These are phyloP conservation scores for Caenorhabditis virilis DNA, from an alignment of 2,888 invertebrate genomes.

Conservation along the genomic window DNA sequence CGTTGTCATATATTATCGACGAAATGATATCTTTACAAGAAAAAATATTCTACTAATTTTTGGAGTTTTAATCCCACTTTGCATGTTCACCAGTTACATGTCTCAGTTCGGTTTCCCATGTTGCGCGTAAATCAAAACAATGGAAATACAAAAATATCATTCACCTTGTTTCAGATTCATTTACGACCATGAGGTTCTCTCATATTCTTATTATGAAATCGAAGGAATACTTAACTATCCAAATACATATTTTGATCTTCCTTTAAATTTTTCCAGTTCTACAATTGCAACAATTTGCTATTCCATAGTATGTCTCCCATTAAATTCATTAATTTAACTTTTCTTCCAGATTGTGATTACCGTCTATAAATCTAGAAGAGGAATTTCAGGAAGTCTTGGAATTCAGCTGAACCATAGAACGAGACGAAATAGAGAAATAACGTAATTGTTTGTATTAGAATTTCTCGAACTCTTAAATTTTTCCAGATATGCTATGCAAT, in stretches of 20 bases:
- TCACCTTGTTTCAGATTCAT: slow-evolving; percentile 37
- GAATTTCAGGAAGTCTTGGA: slow-evolving; percentile 11
- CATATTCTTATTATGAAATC: slow-evolving; percentile 37
- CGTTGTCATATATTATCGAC: slow-evolving; percentile 35
- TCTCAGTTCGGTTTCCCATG: slow-evolving; percentile 44
- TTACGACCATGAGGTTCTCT: slow-evolving; percentile 35
- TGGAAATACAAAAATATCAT: too few species aligned
- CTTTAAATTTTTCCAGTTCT: slow-evolving; percentile 38
- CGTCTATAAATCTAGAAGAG: slow-evolving; percentile 24
- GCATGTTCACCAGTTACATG: slow-evolving; percentile 26
- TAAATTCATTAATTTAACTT: not conserved
- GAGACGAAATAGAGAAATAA: slow-evolving; percentile 25
- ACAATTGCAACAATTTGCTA: slow-evolving; percentile 37
- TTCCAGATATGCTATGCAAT: slow-evolving; percentile 49
- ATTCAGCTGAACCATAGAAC: slow-evolving; percentile 9
- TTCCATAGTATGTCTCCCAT: slow-evolving; percentile 17
- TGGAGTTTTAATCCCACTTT: slow-evolving; percentile 21
- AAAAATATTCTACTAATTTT: slow-evolving; percentile 17
- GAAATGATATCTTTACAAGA: slow-evolving; percentile 28
- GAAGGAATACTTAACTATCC: slow-evolving; percentile 40
- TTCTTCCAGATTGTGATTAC: slow-evolving; percentile 24
- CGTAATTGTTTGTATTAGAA: slow-evolving; percentile 4
- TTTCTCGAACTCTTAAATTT: not conserved
- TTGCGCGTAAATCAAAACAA: slow-evolving; percentile 36
- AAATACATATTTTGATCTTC: slow-evolving; percentile 45